Base-by-base conservation (phyloP, 2,888 invertebrate genomes). In the Trissonchulus latispiculum region DNA sequence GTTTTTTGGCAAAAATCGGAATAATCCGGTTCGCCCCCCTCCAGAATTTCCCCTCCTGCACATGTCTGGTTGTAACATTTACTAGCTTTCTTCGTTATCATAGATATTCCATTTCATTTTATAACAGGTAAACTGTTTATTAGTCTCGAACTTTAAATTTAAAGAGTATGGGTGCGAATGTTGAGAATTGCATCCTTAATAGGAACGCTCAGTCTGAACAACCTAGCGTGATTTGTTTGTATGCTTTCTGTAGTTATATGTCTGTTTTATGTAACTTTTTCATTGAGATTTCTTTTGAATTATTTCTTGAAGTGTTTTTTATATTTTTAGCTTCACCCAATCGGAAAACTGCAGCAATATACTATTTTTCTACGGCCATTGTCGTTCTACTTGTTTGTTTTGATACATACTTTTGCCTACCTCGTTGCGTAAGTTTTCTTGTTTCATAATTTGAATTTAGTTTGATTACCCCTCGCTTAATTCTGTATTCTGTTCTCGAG, bases 201-300 rank as follows among this genome's bases (percentile, higher is more conserved):
- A 33, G 66, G 28, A 3, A 18, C 71, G n/a, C 71, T 61, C 80
- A 79, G 32, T 77, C 83, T 82, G 90, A 80, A 88, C 92, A 61
- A 89, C 89, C 15, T 89, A 89, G 79, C 85, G 86, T 61, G 86
- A 91, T 72, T 93, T 94, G 1, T 90, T 94, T 0, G 96, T 96
- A 67, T 94, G 96, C 80, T 95, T 95, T 86, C 99, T 96, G 85
- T 99, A 99, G 85, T 91, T 95, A 75, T 90, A 91, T 0, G 96
- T 97, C 48, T 89, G 97, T 80, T 89, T 96, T 78, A 88, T 96
- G 71, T 87, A 99, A 61, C 87, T 96, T 67, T 86, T 92, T 1
- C 96, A 96, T 82, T 93, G 97, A 81, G 94, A 95, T 84, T 93
- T 95, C 0, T 97, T 95, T 86, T 95, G 95, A 84, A 91, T 92